These are phyloP conservation scores for Pseudopleuronectes americanus DNA, from an alignment of 2,797 vertebrate genomes.

Conservation along the genomic window DNA sequence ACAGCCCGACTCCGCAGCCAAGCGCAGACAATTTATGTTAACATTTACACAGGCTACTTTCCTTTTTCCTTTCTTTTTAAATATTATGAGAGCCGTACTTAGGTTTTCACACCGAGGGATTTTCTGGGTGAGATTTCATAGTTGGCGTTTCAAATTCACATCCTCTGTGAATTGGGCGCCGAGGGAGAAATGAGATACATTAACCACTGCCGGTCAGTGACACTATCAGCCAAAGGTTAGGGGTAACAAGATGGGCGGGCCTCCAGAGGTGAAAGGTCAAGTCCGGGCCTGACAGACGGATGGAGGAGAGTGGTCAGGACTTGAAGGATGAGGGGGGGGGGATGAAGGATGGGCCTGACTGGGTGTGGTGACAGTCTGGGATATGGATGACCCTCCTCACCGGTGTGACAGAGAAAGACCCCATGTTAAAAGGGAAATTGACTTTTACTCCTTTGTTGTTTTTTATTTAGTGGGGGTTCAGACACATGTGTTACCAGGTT, in stretches of 20 bases:
- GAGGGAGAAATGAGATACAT: slow-evolving; percentile 31
- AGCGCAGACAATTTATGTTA: slow-evolving; percentile 2
- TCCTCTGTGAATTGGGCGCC: not conserved
- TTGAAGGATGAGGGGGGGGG: slow-evolving; percentile 70
- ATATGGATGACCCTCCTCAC: slow-evolving; percentile 74
- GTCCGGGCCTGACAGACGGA: slow-evolving; percentile 74
- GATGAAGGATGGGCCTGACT: slow-evolving; percentile 69
- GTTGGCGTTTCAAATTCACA: not conserved
- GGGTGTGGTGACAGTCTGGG: slow-evolving; percentile 62
- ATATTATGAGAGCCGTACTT: slow-evolving; percentile 8
- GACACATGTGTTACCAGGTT: not conserved
- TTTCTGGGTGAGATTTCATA: not conserved
- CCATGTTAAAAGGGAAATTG: slow-evolving; percentile 11
- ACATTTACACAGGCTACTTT: not conserved
- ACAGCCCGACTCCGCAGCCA: not conserved
- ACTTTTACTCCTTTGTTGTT: not conserved
- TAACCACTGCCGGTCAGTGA: slow-evolving; percentile 53
- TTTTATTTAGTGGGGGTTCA: slow-evolving; percentile 8
- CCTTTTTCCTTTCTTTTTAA: not conserved
- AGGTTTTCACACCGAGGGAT: not conserved
- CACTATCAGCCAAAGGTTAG: slow-evolving; percentile 68
- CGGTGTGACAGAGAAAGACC: slow-evolving; percentile 52
- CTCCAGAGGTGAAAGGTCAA: slow-evolving; percentile 78
- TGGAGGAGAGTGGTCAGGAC: slow-evolving; percentile 69
- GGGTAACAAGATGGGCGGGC: slow-evolving; percentile 76